These are phyloP conservation scores for Hexactinellida sp. DNA, from an alignment of 37 sponge, comb jelly and placozoan genomes.

Conservation along the genomic window DNA sequence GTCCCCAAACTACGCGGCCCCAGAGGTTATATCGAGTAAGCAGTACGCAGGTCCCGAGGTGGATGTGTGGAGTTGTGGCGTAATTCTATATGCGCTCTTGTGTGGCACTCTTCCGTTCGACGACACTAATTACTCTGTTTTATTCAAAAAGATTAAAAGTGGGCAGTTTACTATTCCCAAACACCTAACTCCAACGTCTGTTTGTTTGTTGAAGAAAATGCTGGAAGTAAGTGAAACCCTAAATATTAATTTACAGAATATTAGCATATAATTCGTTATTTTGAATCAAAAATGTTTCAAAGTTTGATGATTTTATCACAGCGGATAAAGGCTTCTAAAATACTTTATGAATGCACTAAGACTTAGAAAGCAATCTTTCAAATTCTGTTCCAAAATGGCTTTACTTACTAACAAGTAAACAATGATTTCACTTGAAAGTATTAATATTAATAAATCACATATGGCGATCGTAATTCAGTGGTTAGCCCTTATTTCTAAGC, in stretches of 20 bases:
- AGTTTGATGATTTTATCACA: too few relatives aligned
- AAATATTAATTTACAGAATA: too few relatives aligned
- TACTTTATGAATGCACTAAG: too few relatives aligned
- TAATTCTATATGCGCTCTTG: slow-evolving; percentile 84
- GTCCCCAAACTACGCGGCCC: slow-evolving; percentile 94
- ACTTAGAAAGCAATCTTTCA: too few relatives aligned
- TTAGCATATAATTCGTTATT: too few relatives aligned
- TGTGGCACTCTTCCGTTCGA: slow-evolving; percentile 93
- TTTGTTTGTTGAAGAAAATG: slow-evolving; percentile 64
- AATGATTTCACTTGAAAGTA: too few relatives aligned
- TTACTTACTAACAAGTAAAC: too few relatives aligned
- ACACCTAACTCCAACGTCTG: slow-evolving; percentile 38
- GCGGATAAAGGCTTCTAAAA: too few relatives aligned
- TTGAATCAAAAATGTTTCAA: too few relatives aligned
- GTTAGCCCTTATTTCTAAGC: background rate
- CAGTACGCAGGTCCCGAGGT: slow-evolving; percentile 73
- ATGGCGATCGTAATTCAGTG: too few relatives aligned
- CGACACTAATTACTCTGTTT: slow-evolving; percentile 63
- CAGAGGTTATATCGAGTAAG: slow-evolving; percentile 91
- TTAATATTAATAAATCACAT: too few relatives aligned
- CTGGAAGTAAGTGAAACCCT: slow-evolving; percentile 51
- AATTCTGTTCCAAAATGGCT: too few relatives aligned
- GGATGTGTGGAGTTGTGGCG: slow-evolving; percentile 94
- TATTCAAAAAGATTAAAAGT: slow-evolving; percentile 80
- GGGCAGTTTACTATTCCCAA: slow-evolving; percentile 67